Percentiles rank a stretch among this genome's conserved stretches.
These are phyloP conservation scores for Perca fluviatilis DNA, from an alignment of 2,113 vertebrate genomes.

Conservation along the genomic window DNA sequence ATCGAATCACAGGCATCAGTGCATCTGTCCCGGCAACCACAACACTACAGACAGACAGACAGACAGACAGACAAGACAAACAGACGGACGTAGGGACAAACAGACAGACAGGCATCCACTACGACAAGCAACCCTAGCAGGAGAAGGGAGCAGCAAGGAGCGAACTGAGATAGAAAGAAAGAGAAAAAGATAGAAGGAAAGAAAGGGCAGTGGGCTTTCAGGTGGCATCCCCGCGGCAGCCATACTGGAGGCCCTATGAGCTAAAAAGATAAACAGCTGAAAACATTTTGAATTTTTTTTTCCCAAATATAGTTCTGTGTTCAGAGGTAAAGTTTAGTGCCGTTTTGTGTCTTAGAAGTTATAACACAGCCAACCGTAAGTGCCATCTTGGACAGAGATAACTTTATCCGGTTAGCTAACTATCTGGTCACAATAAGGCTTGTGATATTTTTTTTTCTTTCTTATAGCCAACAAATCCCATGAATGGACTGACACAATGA, in stretches of 20 bases:
- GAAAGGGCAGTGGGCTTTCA: constrained; percentile 10
- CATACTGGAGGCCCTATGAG: constrained; percentile 3
- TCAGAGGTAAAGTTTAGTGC: too few species aligned
- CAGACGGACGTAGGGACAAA: constrained; percentile 9
- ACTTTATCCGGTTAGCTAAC: too few species aligned
- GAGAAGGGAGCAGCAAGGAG: constrained; percentile 38
- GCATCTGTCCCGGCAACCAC: constrained; percentile 83
- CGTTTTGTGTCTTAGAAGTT: background rate
- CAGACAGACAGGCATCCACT: constrained; percentile 67
- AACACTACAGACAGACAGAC: constrained; percentile 88
- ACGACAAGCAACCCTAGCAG: constrained; percentile 69
- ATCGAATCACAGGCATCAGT: constrained; percentile 87
- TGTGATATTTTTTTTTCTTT: background rate
- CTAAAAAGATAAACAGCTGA: background rate
- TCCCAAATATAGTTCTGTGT: background rate
- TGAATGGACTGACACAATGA: background rate
- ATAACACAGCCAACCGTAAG: background rate
- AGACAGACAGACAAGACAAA: constrained; percentile 37
- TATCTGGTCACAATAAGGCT: background rate
- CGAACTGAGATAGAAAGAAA: constrained; percentile 5
- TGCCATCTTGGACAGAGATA: background rate
- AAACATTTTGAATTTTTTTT: background rate
- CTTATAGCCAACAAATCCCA: background rate
- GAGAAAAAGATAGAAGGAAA: constrained; percentile 9
- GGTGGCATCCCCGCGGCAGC: constrained; percentile 5